Conservation (phyloP, 2,113 vertebrate genomes). For the Asarcornis scutulata region DNA sequence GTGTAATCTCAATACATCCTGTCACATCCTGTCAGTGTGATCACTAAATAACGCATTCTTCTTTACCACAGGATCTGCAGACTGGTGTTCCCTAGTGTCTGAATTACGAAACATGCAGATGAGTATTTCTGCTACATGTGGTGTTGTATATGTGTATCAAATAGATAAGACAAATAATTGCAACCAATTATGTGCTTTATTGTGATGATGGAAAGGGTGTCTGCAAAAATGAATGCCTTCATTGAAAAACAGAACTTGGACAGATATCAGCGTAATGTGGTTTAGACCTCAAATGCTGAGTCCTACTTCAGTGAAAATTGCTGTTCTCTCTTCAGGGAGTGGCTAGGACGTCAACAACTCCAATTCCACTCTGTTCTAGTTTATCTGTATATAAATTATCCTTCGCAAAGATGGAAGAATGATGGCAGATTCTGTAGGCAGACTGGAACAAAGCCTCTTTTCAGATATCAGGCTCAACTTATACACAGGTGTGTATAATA, state of each 20-base stretch:
- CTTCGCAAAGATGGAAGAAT: not conserved
- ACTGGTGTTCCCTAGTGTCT: conserved; percentile 13
- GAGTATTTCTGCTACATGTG: not conserved
- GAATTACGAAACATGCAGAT: not conserved
- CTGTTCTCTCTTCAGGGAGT: not conserved
- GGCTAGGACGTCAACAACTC: not conserved
- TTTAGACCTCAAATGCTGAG: not conserved
- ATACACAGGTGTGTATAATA: no score
- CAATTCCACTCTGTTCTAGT: not conserved
- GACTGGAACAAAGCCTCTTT: not conserved
- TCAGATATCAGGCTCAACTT: not conserved
- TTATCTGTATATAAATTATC: not conserved
- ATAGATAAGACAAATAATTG: not conserved
- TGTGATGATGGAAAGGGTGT: not conserved
- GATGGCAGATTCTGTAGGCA: not conserved
- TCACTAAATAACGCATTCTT: not conserved
- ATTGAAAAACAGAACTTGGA: not conserved
- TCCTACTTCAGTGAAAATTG: not conserved
- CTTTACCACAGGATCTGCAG: not conserved
- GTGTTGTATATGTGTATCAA: not conserved
- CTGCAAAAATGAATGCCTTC: not conserved
- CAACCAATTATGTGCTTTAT: not conserved
- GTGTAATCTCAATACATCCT: not conserved
- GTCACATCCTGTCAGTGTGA: not conserved
- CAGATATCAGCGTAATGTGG: not conserved